These are phyloP conservation scores for Acrocephalus arundinaceus DNA, from an alignment of 2,113 vertebrate species.

Conservation along the genomic window DNA sequence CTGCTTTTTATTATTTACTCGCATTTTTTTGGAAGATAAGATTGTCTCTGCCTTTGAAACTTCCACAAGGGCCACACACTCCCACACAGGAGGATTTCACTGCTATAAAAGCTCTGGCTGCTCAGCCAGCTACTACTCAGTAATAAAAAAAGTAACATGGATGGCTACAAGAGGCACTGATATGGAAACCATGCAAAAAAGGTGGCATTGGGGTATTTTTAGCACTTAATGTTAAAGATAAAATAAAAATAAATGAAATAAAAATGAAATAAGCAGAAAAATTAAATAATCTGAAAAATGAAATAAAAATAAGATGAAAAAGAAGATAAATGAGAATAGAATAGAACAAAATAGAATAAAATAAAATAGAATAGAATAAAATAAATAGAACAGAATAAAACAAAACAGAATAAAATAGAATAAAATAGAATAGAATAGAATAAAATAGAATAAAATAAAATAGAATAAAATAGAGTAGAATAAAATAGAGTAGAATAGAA, in stretches of 20 bases:
- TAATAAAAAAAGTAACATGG: background rate
- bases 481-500: background rate
- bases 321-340: background rate
- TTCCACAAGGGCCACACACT: background rate
- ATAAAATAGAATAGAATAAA: background rate
- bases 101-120: background rate
- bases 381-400: background rate
- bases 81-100: background rate
- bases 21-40: background rate
- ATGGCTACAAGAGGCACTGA: background rate
- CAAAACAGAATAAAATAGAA: background rate
- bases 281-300: background rate
- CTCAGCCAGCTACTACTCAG: background rate
- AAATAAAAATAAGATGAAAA: too few species aligned
- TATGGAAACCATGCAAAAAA: background rate
- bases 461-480: background rate
- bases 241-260: background rate
- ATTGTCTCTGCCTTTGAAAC: background rate
- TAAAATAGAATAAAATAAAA: background rate
- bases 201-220: accelerated
- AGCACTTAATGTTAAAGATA: background rate
- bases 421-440: background rate
- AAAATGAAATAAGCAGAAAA: background rate
- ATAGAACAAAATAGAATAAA: background rate
- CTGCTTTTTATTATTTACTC: background rate